phyloP scores from a whole-genome alignment of 2,113 vertebrate species.

The Dascyllus trimaculatus region DNA sequence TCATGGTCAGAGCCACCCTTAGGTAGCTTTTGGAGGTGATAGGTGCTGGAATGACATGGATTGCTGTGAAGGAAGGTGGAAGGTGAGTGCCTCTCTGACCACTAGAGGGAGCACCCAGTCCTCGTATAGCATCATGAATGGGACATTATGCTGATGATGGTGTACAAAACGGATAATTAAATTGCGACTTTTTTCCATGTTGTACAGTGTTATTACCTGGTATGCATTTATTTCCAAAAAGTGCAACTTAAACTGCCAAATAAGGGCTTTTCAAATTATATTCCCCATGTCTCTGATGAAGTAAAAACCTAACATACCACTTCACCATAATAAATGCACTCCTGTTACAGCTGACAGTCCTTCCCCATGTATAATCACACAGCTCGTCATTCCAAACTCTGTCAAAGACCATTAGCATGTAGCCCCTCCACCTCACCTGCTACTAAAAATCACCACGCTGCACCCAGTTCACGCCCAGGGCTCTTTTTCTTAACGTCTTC shows the following conservation, averaged over 20 bases:
- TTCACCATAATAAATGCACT: neutral
- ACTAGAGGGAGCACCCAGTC: conserved; percentile 36
- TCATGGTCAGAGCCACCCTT: too few species aligned
- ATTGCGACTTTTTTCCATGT: neutral
- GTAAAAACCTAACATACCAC: too few species aligned
- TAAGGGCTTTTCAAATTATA: neutral
- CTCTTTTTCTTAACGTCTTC: conserved; percentile 19
- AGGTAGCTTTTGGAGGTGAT: too few species aligned
- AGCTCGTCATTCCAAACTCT: neutral
- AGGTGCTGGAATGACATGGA: too few species aligned
- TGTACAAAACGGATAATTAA: neutral
- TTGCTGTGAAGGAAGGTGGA: neutral
- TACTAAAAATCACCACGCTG: conserved; percentile 28
- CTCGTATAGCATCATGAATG: neutral
- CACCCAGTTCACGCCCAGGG: neutral
- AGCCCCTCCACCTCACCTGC: neutral
- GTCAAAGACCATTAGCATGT: neutral
- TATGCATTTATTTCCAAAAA: too few species aligned
- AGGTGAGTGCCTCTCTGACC: conserved; percentile 8
- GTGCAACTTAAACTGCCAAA: neutral
- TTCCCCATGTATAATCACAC: conserved; percentile 8
- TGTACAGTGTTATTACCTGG: too few species aligned
- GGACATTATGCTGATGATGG: neutral
- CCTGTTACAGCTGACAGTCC: neutral
- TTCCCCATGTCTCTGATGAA: neutral